Percentiles rank a stretch among this genome's conserved stretches.
These are phyloP conservation scores for Sebastes cheni DNA, from an alignment of 2,797 vertebrate species.

Conservation along the genomic window DNA sequence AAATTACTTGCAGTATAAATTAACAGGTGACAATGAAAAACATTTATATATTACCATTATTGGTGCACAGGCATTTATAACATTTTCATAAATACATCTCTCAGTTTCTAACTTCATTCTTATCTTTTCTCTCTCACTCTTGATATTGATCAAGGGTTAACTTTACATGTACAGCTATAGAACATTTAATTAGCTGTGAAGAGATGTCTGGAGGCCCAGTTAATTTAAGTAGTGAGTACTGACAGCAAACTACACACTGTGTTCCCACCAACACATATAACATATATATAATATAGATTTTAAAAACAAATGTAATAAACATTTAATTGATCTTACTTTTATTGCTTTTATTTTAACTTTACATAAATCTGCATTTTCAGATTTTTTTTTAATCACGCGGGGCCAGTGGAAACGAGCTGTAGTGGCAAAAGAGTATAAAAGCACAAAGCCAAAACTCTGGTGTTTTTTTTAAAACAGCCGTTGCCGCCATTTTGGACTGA, in stretches of 20 bases:
- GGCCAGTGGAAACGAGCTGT: neutral
- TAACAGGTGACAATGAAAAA: neutral
- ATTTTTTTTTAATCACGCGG: neutral
- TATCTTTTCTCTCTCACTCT: neutral
- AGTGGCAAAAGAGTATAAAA: neutral
- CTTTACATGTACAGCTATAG: neutral
- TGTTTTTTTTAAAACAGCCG: too few species aligned
- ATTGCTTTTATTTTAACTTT: neutral
- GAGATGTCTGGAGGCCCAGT: too few species aligned
- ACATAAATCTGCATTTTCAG: neutral
- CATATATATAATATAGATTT: too few species aligned
- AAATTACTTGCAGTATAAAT: neutral
- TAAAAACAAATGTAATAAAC: neutral
- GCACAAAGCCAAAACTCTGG: too few species aligned
- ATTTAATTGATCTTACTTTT: neutral
- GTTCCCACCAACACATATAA: neutral
- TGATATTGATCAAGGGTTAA: neutral
- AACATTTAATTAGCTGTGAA: neutral
- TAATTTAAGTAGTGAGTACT: neutral
- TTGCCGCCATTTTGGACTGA: too few species aligned
- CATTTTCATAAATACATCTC: neutral
- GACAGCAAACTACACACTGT: neutral
- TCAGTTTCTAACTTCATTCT: neutral
- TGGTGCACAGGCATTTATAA: neutral
- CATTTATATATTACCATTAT: neutral